Percentiles rank a stretch among this genome's conserved stretches.
These are phyloP conservation scores for Lophotis ruficrista DNA, from an alignment of 2,113 vertebrate genomes.

Conservation along the genomic window DNA sequence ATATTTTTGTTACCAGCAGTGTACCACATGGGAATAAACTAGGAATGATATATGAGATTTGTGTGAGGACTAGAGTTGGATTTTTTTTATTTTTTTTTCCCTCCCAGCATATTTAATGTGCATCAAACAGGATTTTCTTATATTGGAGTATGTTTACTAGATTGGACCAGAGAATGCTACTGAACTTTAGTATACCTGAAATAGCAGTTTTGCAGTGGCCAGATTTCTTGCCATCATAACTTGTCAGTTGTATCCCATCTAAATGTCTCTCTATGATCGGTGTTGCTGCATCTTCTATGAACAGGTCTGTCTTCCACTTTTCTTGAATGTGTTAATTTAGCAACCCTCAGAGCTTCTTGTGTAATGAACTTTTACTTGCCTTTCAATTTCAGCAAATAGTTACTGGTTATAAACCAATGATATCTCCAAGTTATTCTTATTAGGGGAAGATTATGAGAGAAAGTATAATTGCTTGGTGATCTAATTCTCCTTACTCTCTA, in stretches of 20 bases:
- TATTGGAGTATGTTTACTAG: neutral
- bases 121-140: neutral
- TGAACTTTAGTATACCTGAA: neutral
- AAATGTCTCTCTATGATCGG: neutral
- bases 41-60: neutral
- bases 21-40: neutral
- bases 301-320: neutral
- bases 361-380: neutral
- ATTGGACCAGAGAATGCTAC: neutral
- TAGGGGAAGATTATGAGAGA: neutral
- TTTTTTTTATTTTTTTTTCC: too few relatives aligned
- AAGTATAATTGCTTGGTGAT: neutral
- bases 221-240: neutral
- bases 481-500: neutral
- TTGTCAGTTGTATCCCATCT: neutral
- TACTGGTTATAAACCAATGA: neutral
- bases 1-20: neutral
- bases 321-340: neutral
- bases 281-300: neutral
- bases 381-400: neutral
- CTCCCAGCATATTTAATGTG: neutral
- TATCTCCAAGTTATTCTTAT: neutral
- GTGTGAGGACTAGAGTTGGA: neutral
- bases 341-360: neutral
- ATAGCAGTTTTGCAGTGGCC: neutral